A percentile compares a stretch with the other conserved stretches of the same genome.
Evolutionary conservation across 2,113 vertebrate species (phyloP).

Genomic region (Forbesichthys papilliferus): DNA sequence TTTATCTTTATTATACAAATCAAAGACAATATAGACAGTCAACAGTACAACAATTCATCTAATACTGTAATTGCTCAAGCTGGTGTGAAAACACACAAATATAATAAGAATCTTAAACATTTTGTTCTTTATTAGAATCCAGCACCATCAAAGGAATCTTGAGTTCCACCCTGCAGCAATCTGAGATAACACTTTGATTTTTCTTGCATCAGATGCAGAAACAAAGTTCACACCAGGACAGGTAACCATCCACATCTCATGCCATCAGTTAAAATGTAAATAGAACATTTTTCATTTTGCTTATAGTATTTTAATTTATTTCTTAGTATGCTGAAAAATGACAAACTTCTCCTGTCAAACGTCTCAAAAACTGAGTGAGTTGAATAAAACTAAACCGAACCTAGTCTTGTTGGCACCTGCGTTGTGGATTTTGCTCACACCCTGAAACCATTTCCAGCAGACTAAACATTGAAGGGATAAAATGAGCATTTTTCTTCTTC

Average conservation of each 20-base stretch:
- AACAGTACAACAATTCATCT: slow-evolving; percentile 68
- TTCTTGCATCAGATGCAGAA: not conserved
- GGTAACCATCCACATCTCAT: slow-evolving; percentile 11
- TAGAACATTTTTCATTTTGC: slow-evolving; percentile 3
- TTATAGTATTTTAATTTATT: slow-evolving; percentile 1
- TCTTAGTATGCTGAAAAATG: not conserved
- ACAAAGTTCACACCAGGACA: not conserved
- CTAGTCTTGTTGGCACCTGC: no score
- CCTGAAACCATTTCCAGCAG: no score
- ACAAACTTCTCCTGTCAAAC: no score
- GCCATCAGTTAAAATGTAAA: slow-evolving; percentile 8
- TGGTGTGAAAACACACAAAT: slow-evolving; percentile 45
- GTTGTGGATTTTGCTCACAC: no score
- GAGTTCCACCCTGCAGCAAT: slow-evolving; percentile 34
- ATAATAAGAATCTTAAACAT: slow-evolving; percentile 43
- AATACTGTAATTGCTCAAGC: slow-evolving; percentile 67
- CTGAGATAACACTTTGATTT: not conserved
- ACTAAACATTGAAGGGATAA: no score
- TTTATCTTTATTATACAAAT: slow-evolving; percentile 72
- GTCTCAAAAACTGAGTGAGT: no score
- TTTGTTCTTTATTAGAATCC: slow-evolving; percentile 41
- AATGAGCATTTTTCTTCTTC: no score
- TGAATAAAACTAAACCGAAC: no score
- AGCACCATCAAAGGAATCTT: slow-evolving; percentile 44
- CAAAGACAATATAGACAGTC: slow-evolving; percentile 61